A percentile compares a stretch with the other conserved stretches of the same genome.
Evolutionary conservation across 2,113 vertebrate species (phyloP).

Genomic region (Axis porcinus): DNA sequence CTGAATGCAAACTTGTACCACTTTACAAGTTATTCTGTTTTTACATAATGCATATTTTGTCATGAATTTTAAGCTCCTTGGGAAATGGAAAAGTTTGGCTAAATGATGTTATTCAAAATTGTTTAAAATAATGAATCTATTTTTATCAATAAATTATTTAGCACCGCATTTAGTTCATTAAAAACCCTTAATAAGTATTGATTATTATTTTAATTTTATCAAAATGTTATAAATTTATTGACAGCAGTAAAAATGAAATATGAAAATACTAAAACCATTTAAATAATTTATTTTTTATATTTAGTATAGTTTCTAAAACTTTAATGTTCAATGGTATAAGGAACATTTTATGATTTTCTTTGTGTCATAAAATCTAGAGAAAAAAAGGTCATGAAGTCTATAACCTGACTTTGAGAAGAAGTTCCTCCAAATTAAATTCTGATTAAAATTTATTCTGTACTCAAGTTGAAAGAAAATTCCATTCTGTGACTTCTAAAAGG

Average conservation of each 20-base stretch:
- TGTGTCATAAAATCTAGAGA: background rate
- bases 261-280: background rate
- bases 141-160: slow-evolving; percentile 23
- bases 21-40: background rate
- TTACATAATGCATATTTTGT: background rate
- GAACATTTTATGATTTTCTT: background rate
- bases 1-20: background rate
- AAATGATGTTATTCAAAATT: background rate
- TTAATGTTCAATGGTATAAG: background rate
- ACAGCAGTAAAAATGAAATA: background rate
- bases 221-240: background rate
- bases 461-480: background rate
- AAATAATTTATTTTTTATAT: background rate
- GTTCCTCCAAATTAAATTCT: slow-evolving; percentile 8
- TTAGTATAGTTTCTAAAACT: background rate
- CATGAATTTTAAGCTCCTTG: background rate
- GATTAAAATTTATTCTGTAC: slow-evolving; percentile 3
- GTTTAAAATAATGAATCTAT: background rate
- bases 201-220: background rate
- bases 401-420: background rate
- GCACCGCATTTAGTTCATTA: background rate
- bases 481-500: slow-evolving; percentile 4
- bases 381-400: background rate
- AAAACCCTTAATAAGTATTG: background rate
- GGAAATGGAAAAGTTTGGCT: background rate